These are phyloP conservation scores for Esperia sulphurella DNA, from an alignment of 2,888 invertebrate genomes.

Conservation along the genomic window DNA sequence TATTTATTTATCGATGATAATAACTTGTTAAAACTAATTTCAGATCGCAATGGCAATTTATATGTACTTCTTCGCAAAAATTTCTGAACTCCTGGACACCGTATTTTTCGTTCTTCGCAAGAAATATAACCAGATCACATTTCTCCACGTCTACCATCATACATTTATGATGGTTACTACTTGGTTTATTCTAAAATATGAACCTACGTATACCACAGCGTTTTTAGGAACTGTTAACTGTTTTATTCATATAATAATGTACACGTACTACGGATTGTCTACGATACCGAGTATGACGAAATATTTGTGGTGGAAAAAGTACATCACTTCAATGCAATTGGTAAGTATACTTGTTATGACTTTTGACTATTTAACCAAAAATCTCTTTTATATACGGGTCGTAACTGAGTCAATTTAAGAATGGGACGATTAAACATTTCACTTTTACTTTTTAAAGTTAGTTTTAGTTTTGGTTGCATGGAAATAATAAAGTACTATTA, in stretches of 20 bases:
- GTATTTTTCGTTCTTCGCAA: slow-evolving; percentile 87
- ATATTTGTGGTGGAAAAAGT: slow-evolving; percentile 90
- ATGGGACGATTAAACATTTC: no score
- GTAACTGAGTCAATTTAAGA: no score
- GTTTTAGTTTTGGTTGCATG: no score
- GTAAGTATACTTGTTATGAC: slow-evolving; percentile 83
- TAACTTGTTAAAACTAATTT: no score
- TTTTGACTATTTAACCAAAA: no score
- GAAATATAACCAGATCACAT: slow-evolving; percentile 84
- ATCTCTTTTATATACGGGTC: no score
- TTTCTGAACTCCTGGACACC: slow-evolving; percentile 84
- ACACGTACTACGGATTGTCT: slow-evolving; percentile 85
- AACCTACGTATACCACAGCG: no score
- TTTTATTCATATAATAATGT: slow-evolving; percentile 86
- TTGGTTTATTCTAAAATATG: slow-evolving; percentile 82
- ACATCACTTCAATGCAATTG: no score
- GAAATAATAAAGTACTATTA: no score
- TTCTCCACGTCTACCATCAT: slow-evolving; percentile 89
- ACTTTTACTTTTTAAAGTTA: no score
- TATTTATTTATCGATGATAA: no score
- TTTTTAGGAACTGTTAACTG: slow-evolving; percentile 82
- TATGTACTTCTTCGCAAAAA: slow-evolving; percentile 85
- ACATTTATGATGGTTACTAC: slow-evolving; percentile 85
- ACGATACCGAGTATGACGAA: slow-evolving; percentile 82
- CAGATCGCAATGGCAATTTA: slow-evolving; percentile 36